Conservation (phyloP, 2,888 invertebrate genomes). For the Drosophila quasianomalipes region DNA sequence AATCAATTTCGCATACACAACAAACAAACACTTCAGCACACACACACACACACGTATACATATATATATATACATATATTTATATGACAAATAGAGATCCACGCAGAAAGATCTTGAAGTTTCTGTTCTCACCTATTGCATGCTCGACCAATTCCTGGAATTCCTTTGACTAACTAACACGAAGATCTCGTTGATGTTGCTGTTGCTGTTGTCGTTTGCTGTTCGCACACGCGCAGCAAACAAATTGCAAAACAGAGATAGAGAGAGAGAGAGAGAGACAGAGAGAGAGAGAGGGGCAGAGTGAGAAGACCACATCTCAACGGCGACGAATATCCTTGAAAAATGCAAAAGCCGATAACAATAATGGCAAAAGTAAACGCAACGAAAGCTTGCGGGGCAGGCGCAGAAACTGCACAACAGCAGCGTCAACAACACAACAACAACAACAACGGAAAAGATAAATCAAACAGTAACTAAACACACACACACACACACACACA, state of each 20-base stretch:
- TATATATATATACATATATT: not conserved
- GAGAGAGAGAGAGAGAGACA: conserved; percentile 13
- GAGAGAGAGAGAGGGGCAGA: conserved; percentile 3
- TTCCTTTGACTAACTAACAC: conserved; percentile 80
- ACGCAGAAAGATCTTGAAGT: conserved; percentile 53
- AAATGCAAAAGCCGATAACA: conserved; percentile 70
- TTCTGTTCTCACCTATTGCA: conserved; percentile 71
- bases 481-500: conserved; percentile 45
- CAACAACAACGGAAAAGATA: conserved; percentile 74
- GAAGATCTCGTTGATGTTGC: conserved; percentile 34
- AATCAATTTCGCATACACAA: conserved; percentile 64
- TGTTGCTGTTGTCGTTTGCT: conserved; percentile 29
- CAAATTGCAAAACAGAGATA: conserved; percentile 54
- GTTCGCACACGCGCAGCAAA: conserved; percentile 75
- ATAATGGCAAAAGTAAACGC: conserved; percentile 50
- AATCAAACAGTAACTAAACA: conserved; percentile 80
- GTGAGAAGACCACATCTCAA: not conserved
- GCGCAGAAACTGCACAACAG: conserved; percentile 58
- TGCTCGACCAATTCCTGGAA: conserved; percentile 71
- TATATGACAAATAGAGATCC: not conserved
- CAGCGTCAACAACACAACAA: conserved; percentile 36
- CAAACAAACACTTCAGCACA: conserved; percentile 31
- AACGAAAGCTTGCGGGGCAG: conserved; percentile 59
- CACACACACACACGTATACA: not conserved
- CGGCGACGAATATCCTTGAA: conserved; percentile 80